A percentile compares a stretch with the other conserved stretches of the same genome.
Evolutionary conservation across 2,888 invertebrate genomes (phyloP).

Genomic region (Athripsodes cinereus): DNA sequence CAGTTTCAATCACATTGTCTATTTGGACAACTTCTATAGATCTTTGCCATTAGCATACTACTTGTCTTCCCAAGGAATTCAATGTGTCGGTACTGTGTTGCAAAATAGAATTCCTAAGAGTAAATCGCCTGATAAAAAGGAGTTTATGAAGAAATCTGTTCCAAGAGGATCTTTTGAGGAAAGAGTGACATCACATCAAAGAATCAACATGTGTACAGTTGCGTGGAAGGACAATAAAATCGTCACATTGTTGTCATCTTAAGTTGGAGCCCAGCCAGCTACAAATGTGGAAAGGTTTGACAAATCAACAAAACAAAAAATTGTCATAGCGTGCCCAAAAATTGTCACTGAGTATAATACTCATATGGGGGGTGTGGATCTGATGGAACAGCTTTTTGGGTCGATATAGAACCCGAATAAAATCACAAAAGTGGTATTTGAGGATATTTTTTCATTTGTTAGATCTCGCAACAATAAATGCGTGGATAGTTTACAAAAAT

Average conservation of each 20-base stretch:
- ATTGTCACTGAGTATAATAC: conserved; percentile 29
- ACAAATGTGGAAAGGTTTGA: conserved; percentile 23
- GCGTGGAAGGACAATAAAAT: conserved; percentile 3
- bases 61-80: conserved; percentile 24
- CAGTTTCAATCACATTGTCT: conserved; percentile 24
- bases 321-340: conserved; percentile 26
- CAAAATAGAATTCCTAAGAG: conserved; percentile 24
- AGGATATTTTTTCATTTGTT: conserved; percentile 27
- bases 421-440: conserved; percentile 27
- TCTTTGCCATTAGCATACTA: conserved; percentile 24
- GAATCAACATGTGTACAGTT: conserved; percentile 27
- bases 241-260: conserved; percentile 12
- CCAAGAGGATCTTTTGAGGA: conserved; percentile 34
- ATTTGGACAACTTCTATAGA: conserved; percentile 27
- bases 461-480: conserved; percentile 23
- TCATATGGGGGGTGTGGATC: conserved; percentile 29
- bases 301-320: conserved; percentile 26
- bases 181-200: conserved; percentile 31
- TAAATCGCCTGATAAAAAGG: conserved; percentile 29
- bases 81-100: conserved; percentile 24
- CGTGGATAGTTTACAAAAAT: conserved; percentile 27
- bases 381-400: conserved; percentile 28
- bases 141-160: conserved; percentile 33
- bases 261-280: conserved; percentile 24
- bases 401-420: conserved; percentile 27